A percentile compares a stretch with the other conserved stretches of the same genome.
Conservation (phyloP, 2,888 invertebrate species). For the Hypena proboscidalis region DNA sequence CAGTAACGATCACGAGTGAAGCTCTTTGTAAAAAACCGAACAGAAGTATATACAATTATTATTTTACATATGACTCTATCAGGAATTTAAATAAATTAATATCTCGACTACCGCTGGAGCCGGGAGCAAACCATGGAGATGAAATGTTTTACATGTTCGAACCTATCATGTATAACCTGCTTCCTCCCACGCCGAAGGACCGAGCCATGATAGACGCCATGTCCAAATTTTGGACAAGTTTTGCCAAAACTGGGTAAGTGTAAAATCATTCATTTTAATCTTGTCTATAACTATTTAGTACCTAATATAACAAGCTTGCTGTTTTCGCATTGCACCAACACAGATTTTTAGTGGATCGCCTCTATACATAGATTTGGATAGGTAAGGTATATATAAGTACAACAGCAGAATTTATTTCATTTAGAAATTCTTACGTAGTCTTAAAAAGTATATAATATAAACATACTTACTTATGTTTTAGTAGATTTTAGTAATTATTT, state of each 20-base stretch:
- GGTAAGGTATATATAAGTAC: too few species aligned
- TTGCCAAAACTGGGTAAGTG: conserved; percentile 53
- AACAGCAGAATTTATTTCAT: too few species aligned
- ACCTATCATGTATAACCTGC: conserved; percentile 21
- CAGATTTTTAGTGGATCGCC: too few species aligned
- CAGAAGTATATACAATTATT: conserved; percentile 46
- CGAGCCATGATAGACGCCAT: conserved; percentile 35
- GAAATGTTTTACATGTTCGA: conserved; percentile 50
- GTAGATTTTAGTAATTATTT: too few species aligned
- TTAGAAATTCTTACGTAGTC: too few species aligned
- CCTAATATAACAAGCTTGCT: neutral
- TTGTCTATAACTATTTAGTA: neutral
- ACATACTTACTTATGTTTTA: too few species aligned
- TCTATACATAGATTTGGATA: too few species aligned
- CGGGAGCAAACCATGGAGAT: conserved; percentile 49
- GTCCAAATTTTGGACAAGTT: conserved; percentile 48
- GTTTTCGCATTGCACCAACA: too few species aligned
- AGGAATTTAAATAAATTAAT: conserved; percentile 48
- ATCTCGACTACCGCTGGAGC: conserved; percentile 22
- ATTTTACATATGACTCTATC: conserved; percentile 48
- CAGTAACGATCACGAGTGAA: conserved; percentile 31
- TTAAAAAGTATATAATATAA: too few species aligned
- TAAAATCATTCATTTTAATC: neutral
- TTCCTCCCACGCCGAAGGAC: conserved; percentile 30
- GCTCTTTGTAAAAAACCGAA: conserved; percentile 27